Base-by-base conservation (phyloP, 2,797 vertebrate species). In the Channallabes apus region DNA sequence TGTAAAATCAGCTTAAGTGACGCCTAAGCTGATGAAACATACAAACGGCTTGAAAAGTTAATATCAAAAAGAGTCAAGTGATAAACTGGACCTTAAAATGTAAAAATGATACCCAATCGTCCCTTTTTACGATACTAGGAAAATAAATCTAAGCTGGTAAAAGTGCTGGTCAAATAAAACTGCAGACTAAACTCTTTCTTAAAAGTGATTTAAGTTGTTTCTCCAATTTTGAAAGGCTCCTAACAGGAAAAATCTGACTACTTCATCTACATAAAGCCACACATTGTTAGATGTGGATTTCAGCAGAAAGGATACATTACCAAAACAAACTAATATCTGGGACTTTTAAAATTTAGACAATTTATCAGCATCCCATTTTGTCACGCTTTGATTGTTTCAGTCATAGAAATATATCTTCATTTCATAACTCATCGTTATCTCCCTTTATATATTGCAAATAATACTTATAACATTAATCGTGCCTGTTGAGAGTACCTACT, bases 151-250 rank as follows among this genome's bases (percentile, higher is more conserved):
- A 51, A 12, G 38, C 79, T 80, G 61, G 14, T 72, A 86, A 91
- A 92, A 92, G 92, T 91, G 90, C 89, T 89, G 84, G 20, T 85
- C 77, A 87, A 89, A 84, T 59, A 14, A 75, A n/a, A 59, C 32
- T 24, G 14, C 27, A 65, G 9, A 9, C 11, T 69, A 80, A 46
- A 77, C 68, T 71, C 20, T 56, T 41, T 85, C 18, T 80, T 56
- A 85, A 51, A 85, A 41, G 59, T 27, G 51, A 14, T 54, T 54
- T 54, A 3, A 54, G 51, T 82, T 41, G 27, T 59, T 61, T 59
- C 56, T 32, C 54, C 12, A 32, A 27, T 76, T 32, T 20, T 59
- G 32, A 38, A 35, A 78, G 29, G 54, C 5, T 22, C 4, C 12
- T 9, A 4, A 56, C 72, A 75, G n/a, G 72, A 27, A 75, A 56